Base-by-base conservation (phyloP, 2,797 vertebrate species). In the Lepus townsendii region DNA sequence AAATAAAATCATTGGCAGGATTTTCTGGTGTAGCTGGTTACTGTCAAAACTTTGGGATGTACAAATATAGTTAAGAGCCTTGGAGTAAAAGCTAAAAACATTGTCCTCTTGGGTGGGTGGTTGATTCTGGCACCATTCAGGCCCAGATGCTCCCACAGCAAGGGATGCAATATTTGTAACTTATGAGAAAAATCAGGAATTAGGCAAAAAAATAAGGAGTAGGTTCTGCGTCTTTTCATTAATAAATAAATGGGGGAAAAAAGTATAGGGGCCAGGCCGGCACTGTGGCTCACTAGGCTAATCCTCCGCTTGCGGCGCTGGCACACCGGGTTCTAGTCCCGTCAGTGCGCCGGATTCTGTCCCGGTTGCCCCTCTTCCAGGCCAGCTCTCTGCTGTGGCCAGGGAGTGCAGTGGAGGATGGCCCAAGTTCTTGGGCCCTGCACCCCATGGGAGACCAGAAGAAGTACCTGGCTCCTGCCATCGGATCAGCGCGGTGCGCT, bases 161-260 rank as follows among this genome's bases (percentile, higher is more conserved):
- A 24, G 52, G 52, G 66, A 88, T 7, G 78, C 77, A 75, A 14
- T 65, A 19, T 65, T 50, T 30, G 26, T 26, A 35, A 83, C 63
- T 84, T 66, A 35, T 16, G 82, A 66, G 68, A 88, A 80, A 85
- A 93, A 65, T 47, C 32, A 80, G 42, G 35, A 84, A 87, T 11
- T 50, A 66, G 69, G 5, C 47, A 38, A 89, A 38, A 89, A 80
- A 38, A 63, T 24, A 52, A 77, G 38, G 11, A 71, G 6, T 65
- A 13, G n/a, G 26, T 5, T 83, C 20, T 50, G 22, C 78, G 65
- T 32, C 19, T 88, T 93, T 93, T 24, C 32, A 52, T 78, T 52
- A 82, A 76, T 38, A 54, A 91, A 52, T 7, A 38, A 60, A 88
- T 26, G 38, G 63, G 19, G 54, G 17, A 16, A 69, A 26, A 16